Conservation (phyloP, 2,888 invertebrate genomes). For the Conus canariensis region DNA sequence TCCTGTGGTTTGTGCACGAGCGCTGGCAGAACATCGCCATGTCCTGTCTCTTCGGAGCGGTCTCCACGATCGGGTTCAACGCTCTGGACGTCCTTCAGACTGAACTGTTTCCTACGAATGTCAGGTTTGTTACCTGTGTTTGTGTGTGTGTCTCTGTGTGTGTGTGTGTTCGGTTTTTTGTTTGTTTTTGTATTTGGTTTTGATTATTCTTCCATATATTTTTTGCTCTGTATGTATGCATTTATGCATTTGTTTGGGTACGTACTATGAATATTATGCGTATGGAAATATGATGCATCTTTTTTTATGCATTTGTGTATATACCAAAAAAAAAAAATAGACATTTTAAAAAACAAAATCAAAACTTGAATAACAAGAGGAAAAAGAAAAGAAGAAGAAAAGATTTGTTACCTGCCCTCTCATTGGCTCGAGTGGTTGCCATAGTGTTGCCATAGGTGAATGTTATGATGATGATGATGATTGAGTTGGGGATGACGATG, state of each 20-base stretch:
- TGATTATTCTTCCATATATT: background rate
- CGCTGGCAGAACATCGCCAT: constrained; percentile 72
- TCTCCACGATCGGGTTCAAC: constrained; percentile 79
- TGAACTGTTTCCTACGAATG: constrained; percentile 94
- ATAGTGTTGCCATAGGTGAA: too few relatives aligned
- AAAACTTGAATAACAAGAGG: too few relatives aligned
- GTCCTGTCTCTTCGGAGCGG: constrained; percentile 78
- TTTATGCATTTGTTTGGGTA: background rate
- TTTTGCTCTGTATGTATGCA: background rate
- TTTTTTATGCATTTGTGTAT: too few relatives aligned
- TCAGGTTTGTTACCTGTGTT: constrained; percentile 82
- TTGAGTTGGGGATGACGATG: too few relatives aligned
- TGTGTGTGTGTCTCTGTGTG: background rate
- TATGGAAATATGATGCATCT: too few relatives aligned
- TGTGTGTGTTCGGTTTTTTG: background rate
- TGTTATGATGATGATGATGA: too few relatives aligned
- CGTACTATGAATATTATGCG: too few relatives aligned
- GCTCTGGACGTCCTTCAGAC: constrained; percentile 94
- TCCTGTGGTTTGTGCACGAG: constrained; percentile 71
- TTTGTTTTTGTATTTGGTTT: background rate
- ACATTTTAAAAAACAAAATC: too few relatives aligned
- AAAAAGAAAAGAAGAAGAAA: too few relatives aligned
- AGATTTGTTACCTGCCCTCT: too few relatives aligned
- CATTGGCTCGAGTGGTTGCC: too few relatives aligned
- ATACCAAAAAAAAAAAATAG: too few relatives aligned